Evolutionary conservation across 2,113 vertebrate genomes (phyloP), one percentile per base, ranked within the genome.

Genomic region (Mohoua ochrocephala): DNA sequence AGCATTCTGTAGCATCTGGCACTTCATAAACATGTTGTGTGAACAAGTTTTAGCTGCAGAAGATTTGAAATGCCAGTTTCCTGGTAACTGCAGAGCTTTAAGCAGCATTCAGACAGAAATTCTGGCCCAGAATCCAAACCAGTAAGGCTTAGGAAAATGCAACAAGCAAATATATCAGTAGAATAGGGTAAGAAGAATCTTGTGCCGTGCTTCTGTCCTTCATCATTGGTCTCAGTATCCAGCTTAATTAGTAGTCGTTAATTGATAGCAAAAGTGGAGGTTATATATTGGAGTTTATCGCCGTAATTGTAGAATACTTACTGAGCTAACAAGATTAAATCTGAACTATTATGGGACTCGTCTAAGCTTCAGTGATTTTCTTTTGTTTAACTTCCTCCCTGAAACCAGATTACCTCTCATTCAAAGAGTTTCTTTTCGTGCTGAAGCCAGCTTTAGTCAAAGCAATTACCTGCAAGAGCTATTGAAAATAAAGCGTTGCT

Each of bases 371-470:
- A 57, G 24, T 79, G 83, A 70, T 81, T 94, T 91, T 64, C 92
- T 74, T 94, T 95, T 93, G 79, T 96, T 96, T 87, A 95, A 87
- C 81, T 88, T 88, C 26, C 70, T 75, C 61, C 33, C 64, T 76
- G 84, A 86, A 88, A 96, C 60, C 50, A 92, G 95, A 93, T 93
- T 92, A 28, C 53, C 45, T 84, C 53, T 82, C 47, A 53, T 82
- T 93, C 63, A 79, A 87, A 89, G 91, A 44, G n/a, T 67, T 92
- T 83, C 35, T 95, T 69, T 68, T 50, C 1, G 1, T 76, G 37
- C 56, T 79, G 61, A 87, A 82, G 53, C 64, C 64, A 92, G 47
- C 73, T 95, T 87, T 70, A 93, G 56, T 84, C 52, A 78, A 53
- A 86, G 75, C 64, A 87, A 89, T 94, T 91, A 83, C 71, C 80